Conservation (phyloP, 2,888 invertebrate species). For the Augochlorella aurata region DNA sequence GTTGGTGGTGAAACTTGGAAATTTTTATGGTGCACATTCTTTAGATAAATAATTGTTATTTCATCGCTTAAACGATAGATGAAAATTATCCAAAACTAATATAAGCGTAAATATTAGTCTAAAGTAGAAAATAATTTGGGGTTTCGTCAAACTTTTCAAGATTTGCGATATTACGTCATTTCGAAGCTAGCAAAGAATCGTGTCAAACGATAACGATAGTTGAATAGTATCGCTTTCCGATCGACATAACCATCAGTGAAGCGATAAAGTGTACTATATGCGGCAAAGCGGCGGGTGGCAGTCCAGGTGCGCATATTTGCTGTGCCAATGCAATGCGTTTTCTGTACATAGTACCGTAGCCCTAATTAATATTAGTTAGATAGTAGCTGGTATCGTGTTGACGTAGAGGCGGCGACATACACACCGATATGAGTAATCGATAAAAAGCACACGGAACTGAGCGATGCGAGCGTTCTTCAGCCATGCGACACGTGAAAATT, state of each 20-base stretch:
- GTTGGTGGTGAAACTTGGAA: neutral
- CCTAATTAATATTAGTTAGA: conserved; percentile 66
- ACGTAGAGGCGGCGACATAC: conserved; percentile 46
- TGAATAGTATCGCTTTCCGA: neutral
- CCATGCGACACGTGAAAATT: neutral
- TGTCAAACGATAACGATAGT: neutral
- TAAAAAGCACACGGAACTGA: conserved; percentile 47
- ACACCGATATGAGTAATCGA: conserved; percentile 55
- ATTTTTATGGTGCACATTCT: neutral
- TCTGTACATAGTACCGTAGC: conserved; percentile 73
- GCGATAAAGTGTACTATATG: conserved; percentile 25
- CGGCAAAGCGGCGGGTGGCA: conserved; percentile 64
- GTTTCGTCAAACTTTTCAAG: neutral
- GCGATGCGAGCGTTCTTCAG: conserved; percentile 39
- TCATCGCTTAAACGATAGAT: neutral
- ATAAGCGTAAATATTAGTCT: neutral
- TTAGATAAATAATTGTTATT: neutral
- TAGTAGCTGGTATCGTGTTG: conserved; percentile 55
- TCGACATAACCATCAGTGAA: neutral
- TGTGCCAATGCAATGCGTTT: conserved; percentile 78
- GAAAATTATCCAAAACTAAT: neutral
- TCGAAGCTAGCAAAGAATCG: neutral
- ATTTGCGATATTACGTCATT: neutral
- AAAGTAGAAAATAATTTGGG: neutral
- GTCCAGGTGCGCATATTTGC: conserved; percentile 73